Base-by-base conservation (phyloP, 2,888 invertebrate species). In the Eupithecia inturbata region DNA sequence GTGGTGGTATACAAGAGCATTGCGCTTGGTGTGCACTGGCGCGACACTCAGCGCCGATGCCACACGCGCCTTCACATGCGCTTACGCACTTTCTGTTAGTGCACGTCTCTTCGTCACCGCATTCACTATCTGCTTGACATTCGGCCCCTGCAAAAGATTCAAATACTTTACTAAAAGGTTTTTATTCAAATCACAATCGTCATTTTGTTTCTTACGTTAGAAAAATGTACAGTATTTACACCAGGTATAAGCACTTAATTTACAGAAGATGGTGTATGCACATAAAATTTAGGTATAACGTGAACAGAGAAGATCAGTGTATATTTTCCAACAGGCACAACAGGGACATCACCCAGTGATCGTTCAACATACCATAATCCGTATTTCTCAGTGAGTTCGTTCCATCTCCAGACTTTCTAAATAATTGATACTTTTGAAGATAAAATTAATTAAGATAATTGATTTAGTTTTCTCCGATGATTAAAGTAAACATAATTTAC, bases 61-160 rank as follows among this genome's bases (percentile, higher is more conserved):
- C 97, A 86, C 98, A 98, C 7, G 97, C 96, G 31, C 95, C 95
- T 12, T 94, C 91, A 85, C 98, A 98, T 1, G 97, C 97, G 87
- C 96, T 96, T n/a, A 96, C 95, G 85, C 98, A 98, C 73, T 95
- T 95, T 68, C 96, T 95, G 82, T 96, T 96, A 70, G 96, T 87
- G 81, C 98, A 98, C 10, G 96, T 95, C 85, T 97, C 97, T 68
- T 96, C 96, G 45, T 95, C 91, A 19, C 95, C 92, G 85, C 98
- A 98, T 68, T 98, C 97, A 26, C 95, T 95, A 82, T 97, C 96
- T 26, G 95, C 95, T 79, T 94, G 95, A 84, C 98, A 98, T 81
- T 97, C 96, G 33, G 89, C 91, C 84, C 88, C 94, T 94, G 73
- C 57, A 63, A 75, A 71, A 75, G 14, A 39, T 41, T 39, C 1